phyloP scores from a whole-genome alignment of 92 coral and sea anemone genomes.

The Metridium senile region DNA sequence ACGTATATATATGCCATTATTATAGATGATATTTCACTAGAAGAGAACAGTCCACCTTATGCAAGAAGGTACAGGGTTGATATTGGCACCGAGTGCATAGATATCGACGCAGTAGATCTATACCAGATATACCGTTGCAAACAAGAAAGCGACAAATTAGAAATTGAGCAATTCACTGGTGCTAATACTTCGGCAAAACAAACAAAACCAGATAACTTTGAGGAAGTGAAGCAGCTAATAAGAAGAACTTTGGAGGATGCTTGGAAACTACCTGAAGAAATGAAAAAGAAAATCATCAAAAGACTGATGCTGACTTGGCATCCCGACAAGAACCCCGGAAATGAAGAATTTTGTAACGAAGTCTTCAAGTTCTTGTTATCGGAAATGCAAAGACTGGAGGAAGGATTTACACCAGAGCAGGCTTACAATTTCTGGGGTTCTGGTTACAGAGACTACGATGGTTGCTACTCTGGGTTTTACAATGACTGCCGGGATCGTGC shows the following conservation, averaged over 20 bases:
- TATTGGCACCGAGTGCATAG: slow-evolving; percentile 36
- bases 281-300: slow-evolving; percentile 57
- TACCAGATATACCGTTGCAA: slow-evolving; percentile 39
- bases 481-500: slow-evolving; percentile 25
- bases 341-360: slow-evolving; percentile 60
- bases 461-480: slow-evolving; percentile 9
- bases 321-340: slow-evolving; percentile 76
- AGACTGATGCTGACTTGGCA: slow-evolving; percentile 82
- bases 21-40: slow-evolving; percentile 36
- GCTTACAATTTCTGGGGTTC: background rate
- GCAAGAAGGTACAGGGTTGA: slow-evolving; percentile 32
- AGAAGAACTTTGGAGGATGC: slow-evolving; percentile 60
- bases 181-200: background rate
- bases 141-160: background rate
- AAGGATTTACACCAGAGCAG: background rate
- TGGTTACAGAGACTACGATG: background rate
- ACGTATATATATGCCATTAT: slow-evolving; percentile 64
- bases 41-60: background rate
- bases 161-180: slow-evolving; percentile 11
- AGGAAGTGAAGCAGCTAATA: slow-evolving; percentile 46
- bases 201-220: slow-evolving; percentile 33
- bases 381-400: slow-evolving; percentile 67
- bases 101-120: slow-evolving; percentile 44
- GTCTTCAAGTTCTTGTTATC: slow-evolving; percentile 65
- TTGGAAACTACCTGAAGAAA: slow-evolving; percentile 64